These are phyloP conservation scores for Andrena camellia DNA, from an alignment of 2,888 invertebrate genomes.

Conservation along the genomic window DNA sequence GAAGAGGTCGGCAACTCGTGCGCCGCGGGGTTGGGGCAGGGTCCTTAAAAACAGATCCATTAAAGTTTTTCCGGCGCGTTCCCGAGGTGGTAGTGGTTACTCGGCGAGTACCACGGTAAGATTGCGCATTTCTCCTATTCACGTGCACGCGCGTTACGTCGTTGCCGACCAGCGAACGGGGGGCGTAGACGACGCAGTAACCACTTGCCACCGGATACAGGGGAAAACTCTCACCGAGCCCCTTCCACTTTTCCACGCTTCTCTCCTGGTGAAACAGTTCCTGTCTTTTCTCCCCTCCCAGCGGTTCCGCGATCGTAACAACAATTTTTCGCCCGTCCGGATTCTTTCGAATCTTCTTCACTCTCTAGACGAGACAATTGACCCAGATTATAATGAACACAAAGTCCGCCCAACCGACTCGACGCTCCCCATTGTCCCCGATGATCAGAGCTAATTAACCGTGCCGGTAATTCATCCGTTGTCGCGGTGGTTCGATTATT, in stretches of 20 bases:
- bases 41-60: conserved; percentile 81
- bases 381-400: conserved; percentile 36
- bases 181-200: conserved; percentile 37
- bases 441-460: conserved; percentile 32
- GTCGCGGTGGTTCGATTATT: not conserved
- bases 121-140: conserved; percentile 69
- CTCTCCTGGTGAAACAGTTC: conserved; percentile 27
- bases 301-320: conserved; percentile 20
- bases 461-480: not conserved
- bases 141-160: conserved; percentile 50
- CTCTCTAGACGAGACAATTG: conserved; percentile 24
- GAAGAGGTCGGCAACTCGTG: conserved; percentile 70
- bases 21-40: conserved; percentile 48
- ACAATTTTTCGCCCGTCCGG: conserved; percentile 35
- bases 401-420: not conserved
- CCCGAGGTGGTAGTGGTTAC: conserved; percentile 69
- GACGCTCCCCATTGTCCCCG: conserved; percentile 4
- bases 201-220: conserved; percentile 66
- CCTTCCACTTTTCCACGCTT: conserved; percentile 41
- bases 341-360: not conserved
- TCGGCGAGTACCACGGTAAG: conserved; percentile 58
- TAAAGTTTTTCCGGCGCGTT: conserved; percentile 79
- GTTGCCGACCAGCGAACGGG: conserved; percentile 19
- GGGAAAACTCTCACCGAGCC: conserved; percentile 61
- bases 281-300: conserved; percentile 5